Conservation (phyloP, 2,888 invertebrate genomes). For the Xanthostigma xanthostigma region DNA sequence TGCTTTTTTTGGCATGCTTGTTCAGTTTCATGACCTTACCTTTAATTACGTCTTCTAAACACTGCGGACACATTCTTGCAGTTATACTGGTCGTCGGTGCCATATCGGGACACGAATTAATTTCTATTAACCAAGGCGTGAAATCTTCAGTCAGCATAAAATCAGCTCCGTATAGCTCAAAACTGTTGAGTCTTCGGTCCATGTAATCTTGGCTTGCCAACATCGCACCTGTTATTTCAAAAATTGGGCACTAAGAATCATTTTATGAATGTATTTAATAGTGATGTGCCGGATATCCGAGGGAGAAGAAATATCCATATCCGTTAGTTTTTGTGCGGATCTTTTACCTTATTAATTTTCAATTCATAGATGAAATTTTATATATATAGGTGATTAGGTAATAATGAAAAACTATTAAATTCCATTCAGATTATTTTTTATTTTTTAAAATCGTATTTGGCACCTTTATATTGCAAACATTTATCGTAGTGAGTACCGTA, state of each 20-base stretch:
- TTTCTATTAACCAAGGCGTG: slow-evolving; percentile 85
- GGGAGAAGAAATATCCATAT: too few relatives aligned
- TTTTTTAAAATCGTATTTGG: too few relatives aligned
- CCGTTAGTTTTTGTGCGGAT: too few relatives aligned
- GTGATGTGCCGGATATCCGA: too few relatives aligned
- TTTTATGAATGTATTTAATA: not conserved
- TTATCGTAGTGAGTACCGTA: too few relatives aligned
- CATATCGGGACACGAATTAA: slow-evolving; percentile 87
- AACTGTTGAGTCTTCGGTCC: slow-evolving; percentile 69
- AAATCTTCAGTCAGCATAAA: slow-evolving; percentile 84
- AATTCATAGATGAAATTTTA: too few relatives aligned
- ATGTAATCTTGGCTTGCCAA: slow-evolving; percentile 75
- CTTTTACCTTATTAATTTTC: too few relatives aligned
- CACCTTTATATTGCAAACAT: too few relatives aligned
- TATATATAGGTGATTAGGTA: too few relatives aligned
- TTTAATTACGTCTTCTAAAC: slow-evolving; percentile 82
- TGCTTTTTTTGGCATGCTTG: not conserved
- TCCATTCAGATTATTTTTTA: too few relatives aligned
- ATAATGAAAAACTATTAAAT: too few relatives aligned
- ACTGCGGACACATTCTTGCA: slow-evolving; percentile 69
- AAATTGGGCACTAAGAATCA: not conserved
- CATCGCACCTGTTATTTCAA: slow-evolving; percentile 54
- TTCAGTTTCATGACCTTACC: slow-evolving; percentile 34
- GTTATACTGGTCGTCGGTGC: slow-evolving; percentile 84
- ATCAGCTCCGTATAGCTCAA: slow-evolving; percentile 89